These are phyloP conservation scores for Misgurnus anguillicaudatus DNA, from an alignment of 2,113 vertebrate species.

Conservation along the genomic window DNA sequence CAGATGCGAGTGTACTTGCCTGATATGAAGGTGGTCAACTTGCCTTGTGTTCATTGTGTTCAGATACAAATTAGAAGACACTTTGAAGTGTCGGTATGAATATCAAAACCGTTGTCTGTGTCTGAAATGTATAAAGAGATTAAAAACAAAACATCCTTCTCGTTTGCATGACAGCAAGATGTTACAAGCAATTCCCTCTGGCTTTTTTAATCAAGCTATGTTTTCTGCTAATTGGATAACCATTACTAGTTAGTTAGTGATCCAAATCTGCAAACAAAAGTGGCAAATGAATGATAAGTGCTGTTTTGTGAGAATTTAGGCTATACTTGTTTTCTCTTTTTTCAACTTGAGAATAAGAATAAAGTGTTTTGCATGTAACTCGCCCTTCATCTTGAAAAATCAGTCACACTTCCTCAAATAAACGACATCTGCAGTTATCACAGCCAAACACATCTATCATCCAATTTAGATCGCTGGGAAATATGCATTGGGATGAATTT, in stretches of 20 bases:
- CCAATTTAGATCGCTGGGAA: slow-evolving; percentile 3
- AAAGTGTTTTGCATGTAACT: neutral
- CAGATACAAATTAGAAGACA: neutral
- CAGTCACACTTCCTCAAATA: neutral
- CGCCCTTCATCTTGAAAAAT: slow-evolving; percentile 6
- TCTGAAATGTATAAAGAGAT: no score
- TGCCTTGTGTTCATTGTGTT: neutral
- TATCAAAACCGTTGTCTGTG: neutral
- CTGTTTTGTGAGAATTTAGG: neutral
- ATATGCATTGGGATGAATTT: neutral
- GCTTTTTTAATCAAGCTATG: neutral
- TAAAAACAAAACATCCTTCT: no score
- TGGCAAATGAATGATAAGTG: neutral
- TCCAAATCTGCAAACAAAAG: neutral
- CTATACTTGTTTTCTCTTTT: neutral
- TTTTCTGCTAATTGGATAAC: slow-evolving; percentile 24
- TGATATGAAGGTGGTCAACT: neutral
- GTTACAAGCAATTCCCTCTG: slow-evolving; percentile 6
- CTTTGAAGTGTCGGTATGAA: neutral
- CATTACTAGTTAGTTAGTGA: slow-evolving; percentile 5
- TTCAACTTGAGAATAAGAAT: neutral
- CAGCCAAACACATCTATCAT: slow-evolving; percentile 27
- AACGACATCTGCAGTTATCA: neutral
- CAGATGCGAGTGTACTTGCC: neutral
- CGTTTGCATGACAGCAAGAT: slow-evolving; percentile 39